Evolutionary conservation across 2,888 invertebrate species (phyloP), one percentile per base, ranked within the genome.

Genomic region (Seladonia tumulorum): DNA sequence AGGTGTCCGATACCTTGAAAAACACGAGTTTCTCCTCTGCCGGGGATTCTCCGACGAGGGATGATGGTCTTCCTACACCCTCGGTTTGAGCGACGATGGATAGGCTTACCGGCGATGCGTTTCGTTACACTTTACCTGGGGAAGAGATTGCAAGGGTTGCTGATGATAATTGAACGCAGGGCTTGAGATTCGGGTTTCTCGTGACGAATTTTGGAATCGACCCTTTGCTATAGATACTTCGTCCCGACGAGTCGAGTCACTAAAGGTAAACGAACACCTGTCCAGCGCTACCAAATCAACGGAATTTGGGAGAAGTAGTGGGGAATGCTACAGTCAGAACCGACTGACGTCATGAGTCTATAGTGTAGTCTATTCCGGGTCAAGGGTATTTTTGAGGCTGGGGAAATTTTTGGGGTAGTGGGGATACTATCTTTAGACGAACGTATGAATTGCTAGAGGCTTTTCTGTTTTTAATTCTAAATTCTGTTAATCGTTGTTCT

Each of bases 1-100:
- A 49, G 78, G 39, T 78, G 70, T 71, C 83, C 78, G 75, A 72
- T 75, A 71, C 83, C 29, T 57, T 68, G 29, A 81, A 29, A 60
- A 72, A 79, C 72, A 63, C 39, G 63, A 25, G 25, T 7, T 16
- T 25, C 16, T 29, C 16, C 29, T 29, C 63, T 63, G 29, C 60
- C 60, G 63, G 29, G 16, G 25, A 63, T 29, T 25, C 63, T 29
- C 63, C n/a, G 16, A 16, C 25, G 29, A 7, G 29, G 29, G 63
- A 29, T 57, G 63, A 29, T 29, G 16, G 63, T 63, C 63, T 63
- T 29, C 63, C 16, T 63, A n/a, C 57, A n/a, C 63, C 63, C 63
- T 63, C 7, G 29, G 63, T 63, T 63, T 29, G 63, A 63, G 29
- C 16, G 63, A 29, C 29, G 29, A 25, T 16, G 63, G 63, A 25